These are phyloP conservation scores for Gavia stellata DNA, from an alignment of 2,113 vertebrate species.

Conservation along the genomic window DNA sequence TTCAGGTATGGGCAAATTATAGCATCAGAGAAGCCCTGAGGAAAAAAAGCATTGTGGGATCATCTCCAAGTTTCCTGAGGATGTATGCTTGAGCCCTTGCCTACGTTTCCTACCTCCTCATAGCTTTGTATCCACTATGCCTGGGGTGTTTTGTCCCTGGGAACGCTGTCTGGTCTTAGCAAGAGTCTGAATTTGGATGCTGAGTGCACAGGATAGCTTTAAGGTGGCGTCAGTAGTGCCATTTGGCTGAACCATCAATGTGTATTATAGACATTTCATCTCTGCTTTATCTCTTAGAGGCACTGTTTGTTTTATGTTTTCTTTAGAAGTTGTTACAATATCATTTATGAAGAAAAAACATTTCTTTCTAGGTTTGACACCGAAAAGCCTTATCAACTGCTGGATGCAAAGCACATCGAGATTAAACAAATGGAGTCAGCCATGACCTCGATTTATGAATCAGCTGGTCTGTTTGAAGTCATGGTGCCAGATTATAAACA, in stretches of 20 bases:
- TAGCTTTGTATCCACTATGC: neutral
- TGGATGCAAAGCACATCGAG: conserved; percentile 79
- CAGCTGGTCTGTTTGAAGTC: conserved; percentile 90
- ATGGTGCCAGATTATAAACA: conserved; percentile 85
- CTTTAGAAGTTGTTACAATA: neutral
- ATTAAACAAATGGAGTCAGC: conserved; percentile 83
- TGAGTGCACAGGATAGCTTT: neutral
- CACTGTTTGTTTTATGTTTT: neutral
- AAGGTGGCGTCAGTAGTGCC: neutral
- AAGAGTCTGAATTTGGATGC: neutral
- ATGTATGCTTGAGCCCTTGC: rapidly evolving
- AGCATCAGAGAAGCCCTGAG: rapidly evolving
- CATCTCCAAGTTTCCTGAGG: neutral
- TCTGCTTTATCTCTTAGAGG: neutral
- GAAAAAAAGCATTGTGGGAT: neutral
- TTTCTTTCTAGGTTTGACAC: conserved; percentile 81
- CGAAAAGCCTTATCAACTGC: conserved; percentile 73
- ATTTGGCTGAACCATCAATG: neutral
- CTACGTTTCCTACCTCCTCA: neutral
- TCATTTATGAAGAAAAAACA: neutral
- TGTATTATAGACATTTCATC: neutral
- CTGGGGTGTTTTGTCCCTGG: neutral
- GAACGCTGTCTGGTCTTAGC: too few species aligned
- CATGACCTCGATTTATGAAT: conserved; percentile 82
- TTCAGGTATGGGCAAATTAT: conserved; percentile 77